phyloP scores from a whole-genome alignment of 2,888 invertebrate species.

The Embidobia sp. region DNA sequence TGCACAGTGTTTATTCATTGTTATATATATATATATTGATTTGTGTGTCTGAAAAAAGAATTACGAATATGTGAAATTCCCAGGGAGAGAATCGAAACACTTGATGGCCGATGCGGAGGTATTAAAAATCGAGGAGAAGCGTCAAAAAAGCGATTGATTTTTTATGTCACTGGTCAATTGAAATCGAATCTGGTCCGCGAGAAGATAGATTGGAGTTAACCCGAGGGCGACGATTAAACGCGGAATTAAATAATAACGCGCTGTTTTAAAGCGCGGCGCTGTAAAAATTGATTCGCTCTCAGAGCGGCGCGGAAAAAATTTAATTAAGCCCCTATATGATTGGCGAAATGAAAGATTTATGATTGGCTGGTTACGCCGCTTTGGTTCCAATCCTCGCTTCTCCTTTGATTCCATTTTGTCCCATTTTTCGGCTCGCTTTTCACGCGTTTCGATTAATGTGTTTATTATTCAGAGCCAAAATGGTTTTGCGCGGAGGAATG shows the following conservation, averaged over 20 bases:
- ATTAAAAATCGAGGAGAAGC: too few species aligned
- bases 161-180: constrained; percentile 39
- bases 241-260: constrained; percentile 50
- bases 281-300: constrained; percentile 47
- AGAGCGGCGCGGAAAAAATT: constrained; percentile 28
- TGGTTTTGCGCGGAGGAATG: neutral
- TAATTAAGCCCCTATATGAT: constrained; percentile 44
- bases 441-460: constrained; percentile 26
- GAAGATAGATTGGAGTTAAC: constrained; percentile 46
- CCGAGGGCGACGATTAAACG: constrained; percentile 33
- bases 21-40: too few species aligned
- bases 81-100: too few species aligned
- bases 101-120: too few species aligned
- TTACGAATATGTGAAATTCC: too few species aligned
- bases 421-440: constrained; percentile 10
- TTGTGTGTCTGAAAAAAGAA: too few species aligned
- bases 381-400: constrained; percentile 23
- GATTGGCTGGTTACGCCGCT: constrained; percentile 29
- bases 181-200: constrained; percentile 32
- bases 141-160: constrained; percentile 19
- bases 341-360: constrained; percentile 53
- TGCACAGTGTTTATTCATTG: too few species aligned
- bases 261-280: constrained; percentile 17
- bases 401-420: constrained; percentile 4
- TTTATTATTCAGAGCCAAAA: constrained; percentile 19